Conservation (phyloP, 2,113 vertebrate genomes). For the Hymenochirus boettgeri region DNA sequence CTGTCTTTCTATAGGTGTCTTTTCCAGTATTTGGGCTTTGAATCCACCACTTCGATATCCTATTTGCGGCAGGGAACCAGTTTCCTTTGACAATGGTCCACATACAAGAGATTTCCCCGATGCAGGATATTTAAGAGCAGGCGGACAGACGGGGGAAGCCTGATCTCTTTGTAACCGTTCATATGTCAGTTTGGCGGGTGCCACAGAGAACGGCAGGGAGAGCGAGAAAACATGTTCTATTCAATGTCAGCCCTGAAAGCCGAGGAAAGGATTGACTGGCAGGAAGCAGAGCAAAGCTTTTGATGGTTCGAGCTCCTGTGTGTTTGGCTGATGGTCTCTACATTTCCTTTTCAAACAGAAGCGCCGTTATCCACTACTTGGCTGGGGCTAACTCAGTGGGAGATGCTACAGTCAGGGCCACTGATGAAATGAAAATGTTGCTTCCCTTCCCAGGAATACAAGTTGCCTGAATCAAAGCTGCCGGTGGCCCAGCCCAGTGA, state of each 20-base stretch:
- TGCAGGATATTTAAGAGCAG: too few relatives aligned
- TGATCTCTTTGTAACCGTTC: conserved; percentile 63
- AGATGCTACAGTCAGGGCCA: conserved; percentile 64
- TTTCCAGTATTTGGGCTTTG: too few relatives aligned
- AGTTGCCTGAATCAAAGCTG: conserved; percentile 78
- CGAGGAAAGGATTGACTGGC: conserved; percentile 91
- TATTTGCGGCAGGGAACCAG: too few relatives aligned
- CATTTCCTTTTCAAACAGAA: conserved; percentile 98
- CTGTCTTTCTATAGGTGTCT: too few relatives aligned
- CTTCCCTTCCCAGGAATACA: conserved; percentile 74
- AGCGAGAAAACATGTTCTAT: conserved; percentile 71
- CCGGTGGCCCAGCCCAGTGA: conserved; percentile 50
- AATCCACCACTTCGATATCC: too few relatives aligned
- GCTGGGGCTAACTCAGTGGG: conserved; percentile 70
- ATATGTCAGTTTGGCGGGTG: conserved; percentile 87
- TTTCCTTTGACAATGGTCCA: too few relatives aligned
- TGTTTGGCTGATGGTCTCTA: conserved; percentile 83
- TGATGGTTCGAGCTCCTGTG: conserved; percentile 96
- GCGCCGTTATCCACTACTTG: conserved; percentile 54
- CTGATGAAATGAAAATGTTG: conserved; percentile 75
- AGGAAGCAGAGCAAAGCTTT: conserved; percentile 89
- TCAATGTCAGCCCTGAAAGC: conserved; percentile 90
- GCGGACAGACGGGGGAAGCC: neutral
- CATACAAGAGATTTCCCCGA: too few relatives aligned
- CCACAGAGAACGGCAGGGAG: conserved; percentile 68